Evolutionary conservation across 2,888 invertebrate species (phyloP), one percentile per base, ranked within the genome.

Genomic region (Epirrhoe tristata): DNA sequence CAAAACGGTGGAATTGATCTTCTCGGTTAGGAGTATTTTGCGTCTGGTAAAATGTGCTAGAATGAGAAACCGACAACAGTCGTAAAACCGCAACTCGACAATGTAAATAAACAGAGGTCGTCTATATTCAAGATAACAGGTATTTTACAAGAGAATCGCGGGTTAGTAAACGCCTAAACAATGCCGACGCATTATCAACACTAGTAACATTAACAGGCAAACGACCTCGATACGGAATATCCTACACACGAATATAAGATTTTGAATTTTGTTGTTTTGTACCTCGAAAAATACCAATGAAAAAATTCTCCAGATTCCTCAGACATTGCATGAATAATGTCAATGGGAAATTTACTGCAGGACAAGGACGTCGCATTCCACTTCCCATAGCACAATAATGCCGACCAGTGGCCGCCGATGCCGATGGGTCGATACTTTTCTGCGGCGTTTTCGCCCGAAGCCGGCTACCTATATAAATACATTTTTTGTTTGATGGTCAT

Each of bases 371-470:
- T 81, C 83, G 81, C 83, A 82, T 81, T 78, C 77, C 74, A 78
- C 76, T 83, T 84, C 78, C 85, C 82, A 88, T 88, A 83, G 83
- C 82, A 81, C 77, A 84, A 80, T 82, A 83, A 74, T 74, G 82
- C 80, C 83, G 84, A 76, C 82, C 88, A 77, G 72, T 80, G 86
- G 79, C 78, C 83, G 79, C 77, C 83, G 78, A 58, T 64, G 65
- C 72, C 82, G 76, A 78, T 86, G 85, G 92, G 91, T 92, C 93
- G 93, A 93, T 92, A 93, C 50, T 87, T 87, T 90, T 90, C 89
- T 89, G 90, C 90, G 87, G 87, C 87, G 81, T 86, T 87, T 85
- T 87, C 83, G 86, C 85, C 85, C 73, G 66, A 52, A 59, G 58
- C 71, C 66, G 69, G 69, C 67, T 65, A 57, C 56, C 67, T 61